Evolutionary conservation across 2,113 vertebrate species (phyloP), one percentile per base, ranked within the genome.

Genomic region (Melanostigma gelatinosum): DNA sequence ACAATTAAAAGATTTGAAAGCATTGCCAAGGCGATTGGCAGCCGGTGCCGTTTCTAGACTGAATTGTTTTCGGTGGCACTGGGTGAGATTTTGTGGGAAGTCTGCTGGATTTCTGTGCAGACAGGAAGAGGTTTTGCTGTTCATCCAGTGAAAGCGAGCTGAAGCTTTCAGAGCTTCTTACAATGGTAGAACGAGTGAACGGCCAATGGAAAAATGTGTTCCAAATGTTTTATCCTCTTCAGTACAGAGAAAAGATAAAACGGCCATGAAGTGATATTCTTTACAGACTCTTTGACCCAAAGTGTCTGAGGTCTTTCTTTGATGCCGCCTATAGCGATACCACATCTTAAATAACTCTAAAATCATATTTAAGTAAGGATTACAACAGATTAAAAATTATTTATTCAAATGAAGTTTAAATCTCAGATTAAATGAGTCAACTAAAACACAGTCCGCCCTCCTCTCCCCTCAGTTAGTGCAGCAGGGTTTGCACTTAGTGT

Each of bases 171-270:
- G 80, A 46, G 58, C 55, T 77, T 79, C 44, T 79, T 50, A 71
- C 67, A 85, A 82, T 67, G 79, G 80, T 57, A 76, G 85, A 85
- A 64, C 16, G 36, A 86, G 79, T 76, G 60, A 88, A 91, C 87
- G 72, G 86, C 76, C 85, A 68, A 75, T 82, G 87, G 91, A 91
- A 93, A 88, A 89, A n/a, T 24, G 79, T 77, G 85, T 90, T 87
- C 85, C 83, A 88, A 91, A 93, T 92, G 90, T 92, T 91, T 91
- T 86, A 90, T 62, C 68, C 75, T 85, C 75, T 71, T 68, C 54
- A 77, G 84, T 65, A 72, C 81, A 88, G 87, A 75, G 55, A 87
- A 85, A 85, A 88, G 85, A 89, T 77, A 81, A 55, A 82, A 86
- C 2, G 36, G 72, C 52, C 71, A 57, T 15, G 27, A 73, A 72